Percentiles rank a stretch among this genome's conserved stretches.
phyloP scores from a whole-genome alignment of 2,888 invertebrate species.

The Argyresthia goedartella region DNA sequence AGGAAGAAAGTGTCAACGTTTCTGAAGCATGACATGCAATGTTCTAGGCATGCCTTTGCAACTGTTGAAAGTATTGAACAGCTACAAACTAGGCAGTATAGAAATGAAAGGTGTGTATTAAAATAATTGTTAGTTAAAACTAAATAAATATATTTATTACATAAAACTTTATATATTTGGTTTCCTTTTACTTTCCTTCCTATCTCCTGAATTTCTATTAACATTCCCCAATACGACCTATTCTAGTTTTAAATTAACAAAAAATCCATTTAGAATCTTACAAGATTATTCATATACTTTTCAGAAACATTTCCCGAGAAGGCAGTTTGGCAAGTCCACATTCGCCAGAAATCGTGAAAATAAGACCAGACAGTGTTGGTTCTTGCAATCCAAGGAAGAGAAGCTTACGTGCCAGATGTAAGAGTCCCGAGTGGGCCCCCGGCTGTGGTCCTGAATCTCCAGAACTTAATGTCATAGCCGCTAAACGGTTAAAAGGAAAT shows the following conservation, averaged over 20 bases:
- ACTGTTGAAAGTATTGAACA: conserved; percentile 51
- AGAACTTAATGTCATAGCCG: conserved; percentile 4
- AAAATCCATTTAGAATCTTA: neutral
- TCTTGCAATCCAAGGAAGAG: conserved; percentile 31
- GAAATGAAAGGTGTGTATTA: conserved; percentile 34
- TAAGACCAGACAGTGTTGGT: conserved; percentile 9
- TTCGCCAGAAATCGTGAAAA: conserved; percentile 36
- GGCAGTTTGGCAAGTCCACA: conserved; percentile 34
- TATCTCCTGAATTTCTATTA: no score
- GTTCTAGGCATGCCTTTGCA: conserved; percentile 60
- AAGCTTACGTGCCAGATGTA: conserved; percentile 27
- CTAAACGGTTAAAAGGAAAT: neutral
- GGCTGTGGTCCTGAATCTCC: conserved; percentile 8
- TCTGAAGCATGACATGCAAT: conserved; percentile 65
- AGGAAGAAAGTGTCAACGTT: conserved; percentile 70
- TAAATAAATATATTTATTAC: no score
- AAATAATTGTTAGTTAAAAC: neutral
- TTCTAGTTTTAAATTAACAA: neutral
- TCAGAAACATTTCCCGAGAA: conserved; percentile 30
- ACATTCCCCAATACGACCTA: no score
- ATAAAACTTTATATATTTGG: no score
- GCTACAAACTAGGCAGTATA: conserved; percentile 34
- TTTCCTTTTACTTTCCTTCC: no score
- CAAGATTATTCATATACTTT: conserved; percentile 13
- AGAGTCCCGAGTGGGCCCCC: conserved; percentile 53